Percentiles rank a stretch among this genome's conserved stretches.
Evolutionary conservation across 37 sponge, comb jelly and placozoan species (phyloP).

Genomic region (Amphimedon queenslandica): DNA sequence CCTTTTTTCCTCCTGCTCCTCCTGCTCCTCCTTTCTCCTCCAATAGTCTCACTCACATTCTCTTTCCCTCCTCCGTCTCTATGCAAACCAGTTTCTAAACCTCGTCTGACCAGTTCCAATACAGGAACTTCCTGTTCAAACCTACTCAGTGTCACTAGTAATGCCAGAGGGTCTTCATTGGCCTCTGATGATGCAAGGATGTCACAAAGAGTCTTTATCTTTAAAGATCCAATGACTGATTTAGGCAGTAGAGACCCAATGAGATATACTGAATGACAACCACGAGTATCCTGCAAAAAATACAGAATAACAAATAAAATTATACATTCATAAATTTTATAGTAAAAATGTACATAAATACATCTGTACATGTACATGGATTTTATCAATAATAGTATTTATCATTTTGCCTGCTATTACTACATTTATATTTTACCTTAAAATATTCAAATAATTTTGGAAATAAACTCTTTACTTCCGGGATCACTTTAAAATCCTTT

Average conservation of each 20-base stretch:
- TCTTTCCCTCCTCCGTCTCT: neutral
- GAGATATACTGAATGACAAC: neutral
- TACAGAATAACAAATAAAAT: no score
- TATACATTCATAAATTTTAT: no score
- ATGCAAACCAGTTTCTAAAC: neutral
- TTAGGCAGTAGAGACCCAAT: neutral
- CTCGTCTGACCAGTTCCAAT: neutral
- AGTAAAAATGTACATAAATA: neutral
- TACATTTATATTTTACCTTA: slow-evolving; percentile 12
- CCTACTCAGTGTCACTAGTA: neutral
- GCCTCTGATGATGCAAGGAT: neutral
- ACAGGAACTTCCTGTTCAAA: neutral
- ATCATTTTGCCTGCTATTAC: neutral
- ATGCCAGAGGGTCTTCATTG: neutral
- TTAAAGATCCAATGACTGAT: neutral
- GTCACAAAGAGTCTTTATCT: neutral
- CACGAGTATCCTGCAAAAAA: neutral
- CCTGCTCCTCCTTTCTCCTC: no score
- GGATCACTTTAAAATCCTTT: neutral
- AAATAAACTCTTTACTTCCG: slow-evolving; percentile 3
- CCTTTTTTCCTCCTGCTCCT: no score
- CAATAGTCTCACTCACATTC: neutral
- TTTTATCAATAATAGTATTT: no score
- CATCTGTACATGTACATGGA: neutral
- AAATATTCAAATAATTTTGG: slow-evolving; percentile 35